phyloP scores from a whole-genome alignment of 2,113 vertebrate genomes.

The Microtus pennsylvanicus region DNA sequence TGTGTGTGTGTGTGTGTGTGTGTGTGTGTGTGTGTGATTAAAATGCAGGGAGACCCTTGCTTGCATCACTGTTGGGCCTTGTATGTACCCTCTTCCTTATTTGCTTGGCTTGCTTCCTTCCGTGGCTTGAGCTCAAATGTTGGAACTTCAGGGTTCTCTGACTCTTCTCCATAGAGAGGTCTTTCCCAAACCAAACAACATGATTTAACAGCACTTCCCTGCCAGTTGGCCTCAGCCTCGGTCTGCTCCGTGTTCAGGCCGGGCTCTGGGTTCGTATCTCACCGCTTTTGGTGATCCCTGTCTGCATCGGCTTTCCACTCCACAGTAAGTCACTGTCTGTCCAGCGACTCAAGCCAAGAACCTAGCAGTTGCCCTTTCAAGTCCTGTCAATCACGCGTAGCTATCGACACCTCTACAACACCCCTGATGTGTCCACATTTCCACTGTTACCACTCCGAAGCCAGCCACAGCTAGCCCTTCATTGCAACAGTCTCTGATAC shows the following conservation, averaged over 20 bases:
- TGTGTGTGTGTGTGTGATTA: not conserved
- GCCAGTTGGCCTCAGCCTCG: not conserved
- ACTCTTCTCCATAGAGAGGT: not conserved
- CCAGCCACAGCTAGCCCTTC: not conserved
- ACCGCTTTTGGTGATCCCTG: too few species aligned
- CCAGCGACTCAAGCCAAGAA: not conserved
- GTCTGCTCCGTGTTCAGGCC: not conserved
- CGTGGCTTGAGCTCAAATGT: not conserved
- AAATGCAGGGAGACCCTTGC: not conserved
- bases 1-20: not conserved
- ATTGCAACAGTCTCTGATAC: not conserved
- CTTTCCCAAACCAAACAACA: not conserved
- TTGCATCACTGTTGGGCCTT: not conserved
- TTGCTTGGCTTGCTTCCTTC: not conserved
- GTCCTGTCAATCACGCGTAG: not conserved
- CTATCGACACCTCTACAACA: not conserved
- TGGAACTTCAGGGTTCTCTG: not conserved
- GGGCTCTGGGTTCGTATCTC: not conserved
- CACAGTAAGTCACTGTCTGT: not conserved
- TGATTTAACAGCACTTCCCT: not conserved
- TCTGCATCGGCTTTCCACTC: not conserved
- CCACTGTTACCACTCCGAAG: too few species aligned
- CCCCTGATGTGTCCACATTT: not conserved
- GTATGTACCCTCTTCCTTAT: not conserved
- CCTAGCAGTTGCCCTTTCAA: not conserved